Evolutionary conservation across 30 jellyfish, hydroid and myxozoan species (phyloP), one percentile per base, ranked within the genome.

Genomic region (Haliclystus octoradiatus): DNA sequence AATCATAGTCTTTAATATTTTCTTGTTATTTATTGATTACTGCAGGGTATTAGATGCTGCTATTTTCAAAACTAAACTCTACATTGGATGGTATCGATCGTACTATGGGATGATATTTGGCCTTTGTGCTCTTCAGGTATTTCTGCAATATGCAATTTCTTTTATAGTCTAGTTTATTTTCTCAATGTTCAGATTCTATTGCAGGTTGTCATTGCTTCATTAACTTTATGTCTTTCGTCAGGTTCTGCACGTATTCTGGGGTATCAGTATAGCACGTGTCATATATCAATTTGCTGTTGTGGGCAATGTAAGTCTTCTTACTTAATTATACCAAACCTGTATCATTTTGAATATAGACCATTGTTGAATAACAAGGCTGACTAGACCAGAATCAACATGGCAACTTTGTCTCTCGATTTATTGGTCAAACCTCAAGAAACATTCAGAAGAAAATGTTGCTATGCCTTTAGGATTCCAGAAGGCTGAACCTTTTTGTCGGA

Each of bases 161-260:
- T n/a, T n/a, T n/a, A n/a, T n/a, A n/a, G n/a, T n/a, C n/a, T n/a
- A n/a, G n/a, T n/a, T n/a, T n/a, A n/a, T n/a, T n/a, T n/a, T n/a
- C n/a, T n/a, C n/a, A n/a, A n/a, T n/a, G n/a, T 5, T 24, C 28
- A 57, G 28, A 12, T 24, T 13, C 5, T 24, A 5, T 13, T 7
- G 69, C 13, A 24, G 12, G 19, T 12, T 7, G 69, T 57, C 25
- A 12, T 25, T 19, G 27, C 25, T 19, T 52, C 3, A 19, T 5
- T 3, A 28, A 52, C 26, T 22, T 5, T 52, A 22, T 3, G 34
- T 52, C 61, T 26, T 2, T 26, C 66, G 28, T 14, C 1, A 79
- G 93, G 72, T 81, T 61, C 73, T 88, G 68, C 97, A 88, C 57
- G 63, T 88, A 28, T 66, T 64, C 31, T 88, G 97, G 97, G 97